Conservation (phyloP, 2,888 invertebrate genomes). For the Colletes collaris region DNA sequence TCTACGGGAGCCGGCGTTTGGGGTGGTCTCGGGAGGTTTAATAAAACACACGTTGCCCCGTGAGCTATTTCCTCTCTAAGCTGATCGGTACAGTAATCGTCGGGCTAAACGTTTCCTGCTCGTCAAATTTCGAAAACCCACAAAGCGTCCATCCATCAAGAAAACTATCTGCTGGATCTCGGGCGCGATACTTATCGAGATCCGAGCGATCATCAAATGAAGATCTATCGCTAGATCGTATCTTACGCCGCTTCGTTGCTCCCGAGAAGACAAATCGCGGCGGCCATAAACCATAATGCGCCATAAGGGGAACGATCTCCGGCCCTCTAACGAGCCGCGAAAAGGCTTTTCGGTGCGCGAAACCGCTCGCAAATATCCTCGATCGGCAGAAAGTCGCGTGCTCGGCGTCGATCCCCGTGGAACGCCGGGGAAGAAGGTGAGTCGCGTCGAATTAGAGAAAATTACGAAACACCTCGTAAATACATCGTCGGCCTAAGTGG, state of each 20-base stretch:
- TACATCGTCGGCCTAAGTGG: constrained; percentile 82
- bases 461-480: constrained; percentile 83
- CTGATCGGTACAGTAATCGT: not conserved
- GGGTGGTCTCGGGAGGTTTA: not conserved
- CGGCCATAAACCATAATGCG: constrained; percentile 46
- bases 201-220: constrained; percentile 65
- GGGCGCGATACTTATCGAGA: constrained; percentile 55
- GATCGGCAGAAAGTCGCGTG: constrained; percentile 33
- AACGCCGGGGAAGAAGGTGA: constrained; percentile 21
- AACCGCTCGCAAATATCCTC: not conserved
- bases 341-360: not conserved
- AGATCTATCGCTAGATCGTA: constrained; percentile 69
- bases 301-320: constrained; percentile 6
- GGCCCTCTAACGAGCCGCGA: not conserved
- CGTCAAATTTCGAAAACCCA: constrained; percentile 32
- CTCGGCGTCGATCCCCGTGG: not conserved
- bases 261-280: constrained; percentile 48
- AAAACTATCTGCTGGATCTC: constrained; percentile 22
- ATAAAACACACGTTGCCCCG: not conserved
- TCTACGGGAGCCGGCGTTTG: no score
- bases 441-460: constrained; percentile 81
- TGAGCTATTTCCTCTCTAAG: not conserved
- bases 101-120: not conserved
- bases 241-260: constrained; percentile 27
- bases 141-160: constrained; percentile 13